phyloP scores from a whole-genome alignment of 2,888 invertebrate species.

The Aethes cnicana region DNA sequence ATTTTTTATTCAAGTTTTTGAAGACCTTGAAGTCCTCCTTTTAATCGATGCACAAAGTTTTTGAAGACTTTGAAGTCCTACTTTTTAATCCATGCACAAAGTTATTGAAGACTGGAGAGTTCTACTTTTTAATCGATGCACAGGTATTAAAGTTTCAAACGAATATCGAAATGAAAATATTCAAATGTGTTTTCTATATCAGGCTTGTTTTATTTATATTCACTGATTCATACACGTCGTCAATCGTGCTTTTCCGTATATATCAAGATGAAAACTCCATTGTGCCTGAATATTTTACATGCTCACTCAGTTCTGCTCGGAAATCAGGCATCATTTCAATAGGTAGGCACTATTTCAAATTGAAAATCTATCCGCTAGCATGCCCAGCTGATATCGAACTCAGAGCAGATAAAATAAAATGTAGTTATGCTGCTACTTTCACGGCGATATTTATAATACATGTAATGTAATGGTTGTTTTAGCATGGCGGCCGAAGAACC shows the following conservation, averaged over 20 bases:
- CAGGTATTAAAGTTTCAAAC: neutral
- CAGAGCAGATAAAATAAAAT: slow-evolving; percentile 33
- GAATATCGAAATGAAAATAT: neutral
- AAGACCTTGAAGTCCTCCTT: neutral
- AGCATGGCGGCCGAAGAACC: slow-evolving; percentile 3
- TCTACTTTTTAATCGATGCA: neutral
- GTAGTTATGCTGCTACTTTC: slow-evolving; percentile 13
- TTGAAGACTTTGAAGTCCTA: neutral
- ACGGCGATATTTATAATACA: slow-evolving; percentile 10
- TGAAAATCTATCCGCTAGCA: slow-evolving; percentile 43
- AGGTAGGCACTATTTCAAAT: slow-evolving; percentile 42
- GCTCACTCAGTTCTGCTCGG: slow-evolving; percentile 7
- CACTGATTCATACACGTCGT: neutral
- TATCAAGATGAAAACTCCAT: slow-evolving; percentile 9
- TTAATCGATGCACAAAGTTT: slow-evolving; percentile 7
- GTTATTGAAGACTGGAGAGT: too few species aligned
- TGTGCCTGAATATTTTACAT: slow-evolving; percentile 16
- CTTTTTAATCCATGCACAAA: neutral
- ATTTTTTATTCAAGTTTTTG: slow-evolving; percentile 19
- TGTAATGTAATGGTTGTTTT: slow-evolving; percentile 17
- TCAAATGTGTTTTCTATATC: neutral
- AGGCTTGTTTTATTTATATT: neutral
- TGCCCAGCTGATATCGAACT: slow-evolving; percentile 42
- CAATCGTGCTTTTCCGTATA: too few species aligned
- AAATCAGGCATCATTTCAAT: slow-evolving; percentile 34